phyloP scores from a whole-genome alignment of 2,797 vertebrate genomes.

The Silurus aristotelis region DNA sequence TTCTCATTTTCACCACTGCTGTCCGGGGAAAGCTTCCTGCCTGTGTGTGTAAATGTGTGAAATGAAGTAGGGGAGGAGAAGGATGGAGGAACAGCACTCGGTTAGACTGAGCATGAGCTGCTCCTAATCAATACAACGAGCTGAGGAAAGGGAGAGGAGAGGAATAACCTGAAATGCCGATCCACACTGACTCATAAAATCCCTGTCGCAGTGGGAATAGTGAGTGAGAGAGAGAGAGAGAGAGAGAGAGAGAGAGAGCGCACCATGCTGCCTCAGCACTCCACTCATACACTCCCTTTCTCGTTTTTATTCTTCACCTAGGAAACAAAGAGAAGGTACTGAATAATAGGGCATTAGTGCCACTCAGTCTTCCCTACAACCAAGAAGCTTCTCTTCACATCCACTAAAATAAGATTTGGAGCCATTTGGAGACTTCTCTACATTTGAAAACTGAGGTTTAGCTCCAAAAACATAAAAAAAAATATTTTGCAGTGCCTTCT shows the following conservation, averaged over 20 bases:
- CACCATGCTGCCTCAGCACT: conserved; percentile 62
- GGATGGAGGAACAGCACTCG: conserved; percentile 13
- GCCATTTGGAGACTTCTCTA: too few species aligned
- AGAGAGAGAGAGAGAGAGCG: background rate
- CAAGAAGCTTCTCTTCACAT: too few species aligned
- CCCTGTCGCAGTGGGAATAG: conserved; percentile 23
- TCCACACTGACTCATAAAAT: background rate
- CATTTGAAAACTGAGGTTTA: too few species aligned
- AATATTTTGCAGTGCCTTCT: too few species aligned
- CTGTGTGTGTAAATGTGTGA: conserved; percentile 36
- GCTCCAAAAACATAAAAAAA: too few species aligned
- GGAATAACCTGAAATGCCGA: background rate
- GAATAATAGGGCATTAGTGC: background rate
- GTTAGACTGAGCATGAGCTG: conserved; percentile 45
- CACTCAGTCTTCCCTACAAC: too few species aligned
- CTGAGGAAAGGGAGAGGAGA: background rate
- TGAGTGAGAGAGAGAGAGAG: background rate
- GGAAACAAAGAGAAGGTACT: conserved; percentile 1
- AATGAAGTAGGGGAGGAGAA: conserved; percentile 7
- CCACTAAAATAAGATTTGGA: too few species aligned
- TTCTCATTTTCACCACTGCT: conserved; percentile 61
- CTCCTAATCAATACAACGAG: conserved; percentile 29
- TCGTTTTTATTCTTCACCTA: conserved; percentile 63
- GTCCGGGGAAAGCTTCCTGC: conserved; percentile 23
- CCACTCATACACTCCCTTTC: conserved; percentile 62